Evolutionary conservation across 2,113 vertebrate species (phyloP).

Genomic region (Hemibagrus wyckioides): DNA sequence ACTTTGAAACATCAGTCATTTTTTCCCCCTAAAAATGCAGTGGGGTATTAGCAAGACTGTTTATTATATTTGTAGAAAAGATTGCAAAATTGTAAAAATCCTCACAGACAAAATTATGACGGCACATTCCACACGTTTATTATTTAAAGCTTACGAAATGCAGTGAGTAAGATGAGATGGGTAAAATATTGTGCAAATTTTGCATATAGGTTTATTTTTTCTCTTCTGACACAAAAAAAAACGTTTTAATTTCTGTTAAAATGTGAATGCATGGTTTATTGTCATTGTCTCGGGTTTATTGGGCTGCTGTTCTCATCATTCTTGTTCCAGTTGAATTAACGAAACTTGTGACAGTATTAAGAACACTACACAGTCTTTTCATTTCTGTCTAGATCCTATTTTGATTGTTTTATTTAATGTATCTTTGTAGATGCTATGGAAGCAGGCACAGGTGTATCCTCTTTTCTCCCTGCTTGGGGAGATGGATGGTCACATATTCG

Average conservation of each 20-base stretch:
- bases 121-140: not conserved
- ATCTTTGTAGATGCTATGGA: slow-evolving; percentile 88
- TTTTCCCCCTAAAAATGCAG: not conserved
- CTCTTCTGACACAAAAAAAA: not conserved
- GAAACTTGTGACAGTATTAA: not conserved
- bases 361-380: not conserved
- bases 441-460: slow-evolving; percentile 89
- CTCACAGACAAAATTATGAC: not conserved
- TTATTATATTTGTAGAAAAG: not conserved
- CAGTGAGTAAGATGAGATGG: no score
- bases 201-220: not conserved
- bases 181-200: not conserved
- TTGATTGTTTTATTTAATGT: not conserved
- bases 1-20: not conserved
- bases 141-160: not conserved
- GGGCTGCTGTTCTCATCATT: not conserved
- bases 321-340: not conserved
- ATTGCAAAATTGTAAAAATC: not conserved
- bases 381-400: not conserved
- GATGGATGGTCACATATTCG: slow-evolving; percentile 96
- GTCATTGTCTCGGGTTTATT: not conserved
- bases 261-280: not conserved
- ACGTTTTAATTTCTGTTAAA: not conserved
- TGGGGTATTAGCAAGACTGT: not conserved
- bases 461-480: slow-evolving; percentile 90